Conservation (phyloP, 2,113 vertebrate genomes). For the Callaeas wilsoni region DNA sequence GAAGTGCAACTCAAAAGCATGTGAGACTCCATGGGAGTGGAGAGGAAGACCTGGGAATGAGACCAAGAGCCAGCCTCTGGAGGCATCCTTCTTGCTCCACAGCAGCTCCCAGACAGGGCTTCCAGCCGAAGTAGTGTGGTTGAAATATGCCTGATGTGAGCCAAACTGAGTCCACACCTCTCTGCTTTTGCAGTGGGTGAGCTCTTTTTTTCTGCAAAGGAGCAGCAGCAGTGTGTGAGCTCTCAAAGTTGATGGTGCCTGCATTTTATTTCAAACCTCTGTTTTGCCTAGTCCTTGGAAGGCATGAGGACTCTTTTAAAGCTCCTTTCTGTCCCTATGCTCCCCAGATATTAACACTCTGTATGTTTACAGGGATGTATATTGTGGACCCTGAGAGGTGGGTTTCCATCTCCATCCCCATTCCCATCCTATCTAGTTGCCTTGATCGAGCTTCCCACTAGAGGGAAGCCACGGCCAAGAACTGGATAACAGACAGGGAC, state of each 20-base stretch:
- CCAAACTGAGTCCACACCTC: not conserved
- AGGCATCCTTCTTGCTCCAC: not conserved
- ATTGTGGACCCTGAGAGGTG: not conserved
- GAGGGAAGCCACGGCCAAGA: conserved; percentile 46
- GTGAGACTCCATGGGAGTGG: not conserved
- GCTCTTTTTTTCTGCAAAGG: not conserved
- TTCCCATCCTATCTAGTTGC: not conserved
- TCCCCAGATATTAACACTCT: not conserved
- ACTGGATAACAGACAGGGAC: not conserved
- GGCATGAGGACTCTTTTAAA: not conserved
- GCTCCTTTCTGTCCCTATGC: not conserved
- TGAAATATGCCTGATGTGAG: not conserved
- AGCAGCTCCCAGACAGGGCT: not conserved
- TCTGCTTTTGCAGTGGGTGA: not conserved
- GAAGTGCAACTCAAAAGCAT: not conserved
- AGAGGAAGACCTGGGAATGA: not conserved
- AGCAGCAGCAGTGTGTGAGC: not conserved
- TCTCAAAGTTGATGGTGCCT: not conserved
- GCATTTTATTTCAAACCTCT: not conserved
- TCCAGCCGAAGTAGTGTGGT: not conserved
- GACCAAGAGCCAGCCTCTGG: not conserved
- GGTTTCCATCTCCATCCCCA: not conserved
- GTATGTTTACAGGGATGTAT: not conserved
- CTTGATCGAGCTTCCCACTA: conserved; percentile 40
- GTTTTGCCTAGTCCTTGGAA: not conserved